Evolutionary conservation across 2,797 vertebrate species (phyloP).

Genomic region (Nyctalus aviator): DNA sequence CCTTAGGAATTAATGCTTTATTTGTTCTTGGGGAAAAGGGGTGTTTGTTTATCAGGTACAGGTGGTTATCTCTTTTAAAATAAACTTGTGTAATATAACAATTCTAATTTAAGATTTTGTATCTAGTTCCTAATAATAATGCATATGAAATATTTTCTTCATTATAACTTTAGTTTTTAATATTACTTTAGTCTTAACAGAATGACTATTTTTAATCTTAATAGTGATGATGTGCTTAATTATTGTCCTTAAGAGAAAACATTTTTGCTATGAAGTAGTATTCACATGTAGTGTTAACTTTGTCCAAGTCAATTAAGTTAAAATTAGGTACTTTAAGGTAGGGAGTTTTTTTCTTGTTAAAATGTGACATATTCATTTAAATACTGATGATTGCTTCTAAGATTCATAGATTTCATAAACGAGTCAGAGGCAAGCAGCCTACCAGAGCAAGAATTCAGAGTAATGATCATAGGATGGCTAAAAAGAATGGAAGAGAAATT

Average conservation of each 20-base stretch:
- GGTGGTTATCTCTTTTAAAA: not conserved
- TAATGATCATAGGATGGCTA: too few species aligned
- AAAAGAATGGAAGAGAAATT: too few species aligned
- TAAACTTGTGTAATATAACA: conserved; percentile 4
- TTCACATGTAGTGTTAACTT: not conserved
- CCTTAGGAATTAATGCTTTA: not conserved
- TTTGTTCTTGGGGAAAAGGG: not conserved
- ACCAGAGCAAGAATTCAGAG: too few species aligned
- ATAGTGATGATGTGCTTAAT: not conserved
- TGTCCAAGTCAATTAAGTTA: conserved; percentile 48
- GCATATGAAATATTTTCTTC: conserved; percentile 4
- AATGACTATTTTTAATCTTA: conserved; percentile 8
- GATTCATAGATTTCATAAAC: too few species aligned
- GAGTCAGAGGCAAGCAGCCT: too few species aligned
- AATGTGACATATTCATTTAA: conserved; percentile 27
- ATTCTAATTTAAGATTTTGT: conserved; percentile 40
- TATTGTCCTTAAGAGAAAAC: not conserved
- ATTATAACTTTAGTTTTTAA: conserved; percentile 22
- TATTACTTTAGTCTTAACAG: not conserved
- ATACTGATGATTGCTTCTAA: not conserved
- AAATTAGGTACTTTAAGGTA: conserved; percentile 35
- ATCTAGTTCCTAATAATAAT: not conserved
- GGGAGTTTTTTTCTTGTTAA: not conserved
- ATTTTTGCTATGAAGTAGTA: not conserved
- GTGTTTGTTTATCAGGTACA: not conserved